Evolutionary conservation across 2,888 invertebrate species (phyloP).

Genomic region (Hydraecia micacea): DNA sequence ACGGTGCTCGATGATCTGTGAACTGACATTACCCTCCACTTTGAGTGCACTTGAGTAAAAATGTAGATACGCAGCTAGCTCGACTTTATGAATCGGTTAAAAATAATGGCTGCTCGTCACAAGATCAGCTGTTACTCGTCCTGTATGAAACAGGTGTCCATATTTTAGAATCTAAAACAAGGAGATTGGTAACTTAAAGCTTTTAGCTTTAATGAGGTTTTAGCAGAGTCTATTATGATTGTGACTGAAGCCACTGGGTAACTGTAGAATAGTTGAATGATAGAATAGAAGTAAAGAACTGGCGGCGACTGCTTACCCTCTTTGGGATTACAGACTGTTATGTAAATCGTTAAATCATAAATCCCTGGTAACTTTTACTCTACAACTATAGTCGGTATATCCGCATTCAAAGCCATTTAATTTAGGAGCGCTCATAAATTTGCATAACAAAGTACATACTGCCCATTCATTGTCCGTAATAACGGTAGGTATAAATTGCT

Average conservation of each 20-base stretch:
- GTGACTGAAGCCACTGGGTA: neutral
- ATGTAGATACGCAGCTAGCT: constrained; percentile 7
- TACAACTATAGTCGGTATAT: neutral
- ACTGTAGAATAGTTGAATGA: neutral
- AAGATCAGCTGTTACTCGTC: constrained; percentile 8
- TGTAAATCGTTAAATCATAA: constrained; percentile 16
- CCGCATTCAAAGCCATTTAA: constrained; percentile 12
- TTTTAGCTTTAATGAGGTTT: neutral
- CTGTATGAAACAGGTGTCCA: no score
- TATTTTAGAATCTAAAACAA: neutral
- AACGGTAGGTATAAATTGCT: constrained; percentile 28
- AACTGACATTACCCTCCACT: constrained; percentile 32
- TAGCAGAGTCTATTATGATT: neutral
- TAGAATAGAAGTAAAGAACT: neutral
- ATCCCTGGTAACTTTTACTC: constrained; percentile 4
- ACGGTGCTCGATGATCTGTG: constrained; percentile 45
- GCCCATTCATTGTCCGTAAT: constrained; percentile 49
- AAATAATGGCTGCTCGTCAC: neutral
- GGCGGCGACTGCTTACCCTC: neutral
- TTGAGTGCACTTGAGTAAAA: constrained; percentile 33
- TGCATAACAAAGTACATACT: constrained; percentile 38
- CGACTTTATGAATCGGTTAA: neutral
- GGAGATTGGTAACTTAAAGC: neutral
- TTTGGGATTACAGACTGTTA: neutral
- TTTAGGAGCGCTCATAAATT: constrained; percentile 35